Evolutionary conservation across 2,797 vertebrate genomes (phyloP).

Genomic region (Helarctos malayanus): DNA sequence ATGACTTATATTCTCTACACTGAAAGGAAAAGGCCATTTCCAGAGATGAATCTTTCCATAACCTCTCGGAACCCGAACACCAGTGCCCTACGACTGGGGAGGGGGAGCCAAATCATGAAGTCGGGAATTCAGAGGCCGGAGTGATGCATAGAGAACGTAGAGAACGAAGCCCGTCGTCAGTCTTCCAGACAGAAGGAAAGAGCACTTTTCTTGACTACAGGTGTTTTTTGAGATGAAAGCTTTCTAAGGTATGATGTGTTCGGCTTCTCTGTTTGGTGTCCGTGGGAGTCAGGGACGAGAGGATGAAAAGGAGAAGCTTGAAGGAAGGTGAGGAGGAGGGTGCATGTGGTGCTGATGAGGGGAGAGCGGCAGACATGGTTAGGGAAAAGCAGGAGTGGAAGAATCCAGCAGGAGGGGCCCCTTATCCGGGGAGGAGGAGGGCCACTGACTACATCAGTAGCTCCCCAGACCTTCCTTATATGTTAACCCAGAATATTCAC

Average conservation of each 20-base stretch:
- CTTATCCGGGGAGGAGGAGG: neutral
- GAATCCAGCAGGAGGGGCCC: too few relatives aligned
- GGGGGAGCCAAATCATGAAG: neutral
- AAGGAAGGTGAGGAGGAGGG: neutral
- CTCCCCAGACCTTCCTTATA: neutral
- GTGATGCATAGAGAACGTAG: neutral
- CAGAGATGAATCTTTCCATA: neutral
- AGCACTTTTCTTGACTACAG: neutral
- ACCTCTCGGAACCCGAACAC: neutral
- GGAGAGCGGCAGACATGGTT: rapidly evolving
- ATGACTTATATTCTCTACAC: neutral
- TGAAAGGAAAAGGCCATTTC: neutral
- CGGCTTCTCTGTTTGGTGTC: neutral
- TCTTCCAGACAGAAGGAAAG: neutral
- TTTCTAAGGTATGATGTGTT: neutral
- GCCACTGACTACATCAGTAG: rapidly evolving
- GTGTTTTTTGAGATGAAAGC: slow-evolving; percentile 26
- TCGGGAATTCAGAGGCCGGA: neutral
- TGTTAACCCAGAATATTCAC: neutral
- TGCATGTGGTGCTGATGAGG: neutral
- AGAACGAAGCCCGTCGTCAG: neutral
- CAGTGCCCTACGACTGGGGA: neutral
- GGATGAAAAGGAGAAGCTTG: neutral
- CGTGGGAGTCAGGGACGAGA: neutral
- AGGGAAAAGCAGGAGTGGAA: too few relatives aligned